Conservation (phyloP, 2,113 vertebrate genomes). For the Macaca nemestrina region DNA sequence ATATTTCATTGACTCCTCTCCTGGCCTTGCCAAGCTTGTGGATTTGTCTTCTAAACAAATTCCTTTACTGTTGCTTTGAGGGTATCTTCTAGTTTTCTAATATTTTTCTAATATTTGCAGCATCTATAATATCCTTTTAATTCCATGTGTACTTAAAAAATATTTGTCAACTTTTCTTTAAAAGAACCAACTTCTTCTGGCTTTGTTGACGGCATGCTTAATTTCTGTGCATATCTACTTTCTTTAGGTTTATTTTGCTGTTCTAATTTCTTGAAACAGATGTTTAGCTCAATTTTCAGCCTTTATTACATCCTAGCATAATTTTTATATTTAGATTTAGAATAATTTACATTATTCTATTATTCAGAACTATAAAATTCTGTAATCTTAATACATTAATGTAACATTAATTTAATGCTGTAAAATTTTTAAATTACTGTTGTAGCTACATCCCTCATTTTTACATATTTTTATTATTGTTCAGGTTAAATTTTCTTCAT, state of each 20-base stretch:
- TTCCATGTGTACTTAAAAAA: background rate
- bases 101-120: background rate
- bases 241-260: background rate
- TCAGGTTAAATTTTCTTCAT: constrained; percentile 9
- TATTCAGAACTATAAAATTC: background rate
- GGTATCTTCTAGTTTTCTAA: background rate
- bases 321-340: background rate
- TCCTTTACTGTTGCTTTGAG: background rate
- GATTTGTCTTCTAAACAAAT: background rate
- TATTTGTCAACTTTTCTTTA: background rate
- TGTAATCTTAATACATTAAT: background rate
- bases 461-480: background rate
- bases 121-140: background rate
- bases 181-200: background rate
- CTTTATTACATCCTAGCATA: background rate
- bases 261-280: constrained; percentile 3
- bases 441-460: background rate
- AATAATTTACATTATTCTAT: background rate
- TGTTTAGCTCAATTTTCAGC: background rate
- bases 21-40: background rate
- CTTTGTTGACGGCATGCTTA: background rate
- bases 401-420: background rate
- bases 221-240: background rate
- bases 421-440: background rate
- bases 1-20: background rate